phyloP scores from a whole-genome alignment of 2,113 vertebrate species.

The Candoia aspera region DNA sequence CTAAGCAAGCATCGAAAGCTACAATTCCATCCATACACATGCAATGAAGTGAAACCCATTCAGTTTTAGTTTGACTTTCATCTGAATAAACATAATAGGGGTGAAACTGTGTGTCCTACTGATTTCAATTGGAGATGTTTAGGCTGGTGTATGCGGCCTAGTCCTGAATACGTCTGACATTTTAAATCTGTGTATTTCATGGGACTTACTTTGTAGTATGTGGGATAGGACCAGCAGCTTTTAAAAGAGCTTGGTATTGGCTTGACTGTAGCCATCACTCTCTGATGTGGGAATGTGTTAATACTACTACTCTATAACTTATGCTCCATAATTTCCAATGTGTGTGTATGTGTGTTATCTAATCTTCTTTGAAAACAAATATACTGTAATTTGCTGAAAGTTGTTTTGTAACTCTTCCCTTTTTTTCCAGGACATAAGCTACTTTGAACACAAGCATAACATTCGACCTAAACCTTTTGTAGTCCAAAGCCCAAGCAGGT shows the following conservation, averaged over 20 bases:
- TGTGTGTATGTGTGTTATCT: slow-evolving; percentile 15
- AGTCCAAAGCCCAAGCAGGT: slow-evolving; percentile 85
- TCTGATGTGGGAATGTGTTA: background rate
- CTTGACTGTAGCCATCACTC: background rate
- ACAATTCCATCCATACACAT: background rate
- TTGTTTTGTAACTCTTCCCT: slow-evolving; percentile 65
- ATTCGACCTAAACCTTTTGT: slow-evolving; percentile 88
- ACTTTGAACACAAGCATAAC: slow-evolving; percentile 93
- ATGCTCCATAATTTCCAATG: background rate
- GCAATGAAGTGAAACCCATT: background rate
- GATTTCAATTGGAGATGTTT: background rate
- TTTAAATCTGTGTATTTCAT: background rate
- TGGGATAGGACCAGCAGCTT: background rate
- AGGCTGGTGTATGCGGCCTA: background rate
- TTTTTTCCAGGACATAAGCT: slow-evolving; percentile 85
- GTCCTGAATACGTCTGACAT: background rate
- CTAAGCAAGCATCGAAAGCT: background rate
- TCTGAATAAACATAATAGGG: background rate
- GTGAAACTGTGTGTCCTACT: background rate
- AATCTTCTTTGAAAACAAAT: slow-evolving; percentile 13
- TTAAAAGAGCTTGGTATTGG: slow-evolving; percentile 1
- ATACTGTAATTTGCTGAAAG: slow-evolving; percentile 35
- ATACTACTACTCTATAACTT: slow-evolving; percentile 25
- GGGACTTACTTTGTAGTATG: background rate
- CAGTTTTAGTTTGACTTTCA: background rate